Evolutionary conservation across 2,888 invertebrate species (phyloP), one percentile per base, ranked within the genome.

Genomic region (Ceratothoa steindachneri): DNA sequence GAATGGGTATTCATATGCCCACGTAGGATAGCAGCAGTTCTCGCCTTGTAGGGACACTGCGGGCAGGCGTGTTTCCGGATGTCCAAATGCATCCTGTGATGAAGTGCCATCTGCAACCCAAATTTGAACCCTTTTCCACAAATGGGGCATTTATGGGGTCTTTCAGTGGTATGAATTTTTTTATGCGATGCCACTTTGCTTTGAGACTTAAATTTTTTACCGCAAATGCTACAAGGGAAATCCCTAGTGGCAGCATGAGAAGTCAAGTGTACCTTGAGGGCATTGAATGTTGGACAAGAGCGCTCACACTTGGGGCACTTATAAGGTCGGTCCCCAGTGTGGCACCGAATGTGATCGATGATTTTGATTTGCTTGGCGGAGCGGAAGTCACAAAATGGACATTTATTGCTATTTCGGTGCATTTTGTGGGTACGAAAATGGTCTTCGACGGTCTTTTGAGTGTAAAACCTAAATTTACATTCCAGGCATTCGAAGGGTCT

Each of bases 11-110:
- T 60, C 9, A 60, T 3, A 24, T 60, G 60, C 22, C 60, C 60
- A 22, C 60, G 19, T 60, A 60, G 24, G 24, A 60, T 7, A 1
- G 22, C 60, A 1, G 60, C 60, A 2, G 60, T 60, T 24, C 60
- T 60, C 1, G 60, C 60, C 27, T 60, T 60, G 3, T 60, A 60
- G 24, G 60, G 60, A 24, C 60, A 60, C 12, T 60, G 60, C n/a
- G 60, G 60, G 24, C 60, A 60, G 12, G 19, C 27, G 24, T 60
- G 2, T 24, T 60, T 60, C 24, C 60, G 19, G 12, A 60, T 60
- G 24, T 60, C 60, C 27, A 60, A 60, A 60, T 60, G 60, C 60
- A 60, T 60, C 27, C 60, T 60, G 27, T 60, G 60, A 24, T 60
- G 60, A 1, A 60, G 9, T 22, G 19, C 27, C 60, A 60, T 60